Percentiles rank a stretch among this genome's conserved stretches.
Evolutionary conservation across 2,888 invertebrate species (phyloP).

Genomic region (Ophioninae sp.): DNA sequence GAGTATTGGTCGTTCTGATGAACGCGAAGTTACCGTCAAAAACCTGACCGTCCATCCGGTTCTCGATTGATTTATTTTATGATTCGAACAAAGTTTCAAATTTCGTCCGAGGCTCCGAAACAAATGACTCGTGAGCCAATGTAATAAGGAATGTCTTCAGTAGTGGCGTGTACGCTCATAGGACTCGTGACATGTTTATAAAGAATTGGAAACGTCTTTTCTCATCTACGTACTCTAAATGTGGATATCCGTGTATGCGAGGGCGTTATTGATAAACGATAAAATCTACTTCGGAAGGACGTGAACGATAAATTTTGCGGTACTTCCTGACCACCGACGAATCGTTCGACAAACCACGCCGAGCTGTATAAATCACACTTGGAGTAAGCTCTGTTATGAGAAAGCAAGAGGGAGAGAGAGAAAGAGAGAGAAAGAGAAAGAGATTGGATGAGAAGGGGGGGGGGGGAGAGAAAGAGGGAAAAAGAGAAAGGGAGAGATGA

Average conservation of each 20-base stretch:
- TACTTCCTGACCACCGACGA: conserved; percentile 74
- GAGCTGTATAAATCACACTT: conserved; percentile 75
- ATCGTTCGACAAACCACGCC: conserved; percentile 76
- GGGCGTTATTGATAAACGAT: conserved; percentile 77
- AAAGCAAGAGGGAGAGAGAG: neutral
- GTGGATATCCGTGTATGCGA: conserved; percentile 40
- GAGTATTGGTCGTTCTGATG: neutral
- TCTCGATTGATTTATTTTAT: neutral
- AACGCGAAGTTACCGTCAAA: neutral
- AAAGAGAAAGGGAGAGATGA: conserved; percentile 3
- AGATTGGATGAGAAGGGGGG: neutral
- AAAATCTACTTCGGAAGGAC: conserved; percentile 74
- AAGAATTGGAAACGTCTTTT: neutral
- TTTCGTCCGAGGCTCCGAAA: neutral
- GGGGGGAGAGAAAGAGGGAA: neutral
- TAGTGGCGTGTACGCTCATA: neutral
- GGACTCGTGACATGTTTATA: neutral
- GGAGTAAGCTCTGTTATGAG: conserved; percentile 56
- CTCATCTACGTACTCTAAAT: neutral
- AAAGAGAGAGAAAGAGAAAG: neutral
- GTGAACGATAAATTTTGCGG: conserved; percentile 73
- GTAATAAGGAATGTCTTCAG: neutral
- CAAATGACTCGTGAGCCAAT: neutral
- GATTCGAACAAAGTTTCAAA: neutral
- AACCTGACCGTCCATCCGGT: neutral